These are phyloP conservation scores for Dorcus hopei DNA, from an alignment of 2,888 invertebrate species.

Conservation along the genomic window DNA sequence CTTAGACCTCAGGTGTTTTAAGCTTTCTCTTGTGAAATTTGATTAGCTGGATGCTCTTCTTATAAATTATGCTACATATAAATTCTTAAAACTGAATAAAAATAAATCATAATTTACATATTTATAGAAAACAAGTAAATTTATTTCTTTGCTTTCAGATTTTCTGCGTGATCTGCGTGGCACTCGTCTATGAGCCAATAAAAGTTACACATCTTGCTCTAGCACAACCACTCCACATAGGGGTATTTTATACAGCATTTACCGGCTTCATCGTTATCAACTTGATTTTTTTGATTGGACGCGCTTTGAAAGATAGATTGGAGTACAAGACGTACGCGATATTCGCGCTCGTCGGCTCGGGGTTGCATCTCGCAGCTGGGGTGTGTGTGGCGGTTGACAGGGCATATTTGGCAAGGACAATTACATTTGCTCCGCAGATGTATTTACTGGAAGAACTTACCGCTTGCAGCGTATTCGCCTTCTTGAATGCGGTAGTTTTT, in stretches of 20 bases:
- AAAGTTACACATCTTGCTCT: conserved; percentile 55
- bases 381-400: conserved; percentile 58
- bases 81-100: too few relatives aligned
- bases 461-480: conserved; percentile 62
- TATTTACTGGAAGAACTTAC: conserved; percentile 64
- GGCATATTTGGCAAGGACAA: conserved; percentile 44
- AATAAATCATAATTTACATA: too few relatives aligned
- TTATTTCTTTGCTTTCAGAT: conserved; percentile 48
- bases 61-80: too few relatives aligned
- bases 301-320: conserved; percentile 59
- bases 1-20: too few relatives aligned
- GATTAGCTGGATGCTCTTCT: too few relatives aligned
- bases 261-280: conserved; percentile 67
- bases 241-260: conserved; percentile 64
- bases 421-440: conserved; percentile 59
- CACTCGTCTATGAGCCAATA: conserved; percentile 63
- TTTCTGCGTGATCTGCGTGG: conserved; percentile 60
- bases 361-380: conserved; percentile 63
- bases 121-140: background rate
- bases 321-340: conserved; percentile 65
- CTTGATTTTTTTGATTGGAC: conserved; percentile 58
- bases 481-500: conserved; percentile 60
- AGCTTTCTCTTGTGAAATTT: too few relatives aligned
- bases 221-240: conserved; percentile 58
- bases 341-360: conserved; percentile 60